Conservation (phyloP, 2,888 invertebrate species). For the Himalopsyche kuldschensis region DNA sequence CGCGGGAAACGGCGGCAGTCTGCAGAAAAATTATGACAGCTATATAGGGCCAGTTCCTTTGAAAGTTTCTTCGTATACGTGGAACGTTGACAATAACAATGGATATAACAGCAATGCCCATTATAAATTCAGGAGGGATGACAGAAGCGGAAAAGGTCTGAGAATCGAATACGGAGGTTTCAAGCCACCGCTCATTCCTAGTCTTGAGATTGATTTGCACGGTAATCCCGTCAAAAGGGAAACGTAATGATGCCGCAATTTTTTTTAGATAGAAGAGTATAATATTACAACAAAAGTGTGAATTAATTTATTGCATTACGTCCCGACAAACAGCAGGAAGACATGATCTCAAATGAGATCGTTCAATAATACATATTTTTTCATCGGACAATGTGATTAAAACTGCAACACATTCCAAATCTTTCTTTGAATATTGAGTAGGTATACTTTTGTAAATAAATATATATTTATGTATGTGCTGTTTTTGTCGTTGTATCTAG, state of each 20-base stretch:
- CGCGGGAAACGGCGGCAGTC: constrained; percentile 9
- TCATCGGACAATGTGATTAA: too few relatives aligned
- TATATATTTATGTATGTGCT: too few relatives aligned
- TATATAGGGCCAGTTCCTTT: constrained; percentile 61
- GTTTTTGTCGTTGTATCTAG: too few relatives aligned
- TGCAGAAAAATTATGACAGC: constrained; percentile 33
- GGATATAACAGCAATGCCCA: constrained; percentile 20
- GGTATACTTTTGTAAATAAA: too few relatives aligned
- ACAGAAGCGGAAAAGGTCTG: constrained; percentile 64
- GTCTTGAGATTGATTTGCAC: constrained; percentile 76
- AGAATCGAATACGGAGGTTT: constrained; percentile 82
- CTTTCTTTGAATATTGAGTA: too few relatives aligned
- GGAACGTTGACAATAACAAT: constrained; percentile 43
- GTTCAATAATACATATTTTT: too few relatives aligned
- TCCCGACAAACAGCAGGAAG: too few relatives aligned
- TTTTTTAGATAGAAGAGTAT: not conserved
- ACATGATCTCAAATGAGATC: too few relatives aligned
- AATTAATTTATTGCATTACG: too few relatives aligned
- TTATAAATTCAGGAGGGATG: constrained; percentile 42
- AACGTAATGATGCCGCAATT: not conserved
- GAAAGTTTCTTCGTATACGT: constrained; percentile 43
- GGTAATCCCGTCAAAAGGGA: constrained; percentile 62
- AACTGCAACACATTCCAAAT: too few relatives aligned
- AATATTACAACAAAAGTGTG: not conserved
- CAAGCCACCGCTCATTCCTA: constrained; percentile 79